Evolutionary conservation across 2,888 invertebrate genomes (phyloP), one percentile per base, ranked within the genome.

Genomic region (Dyspetes luteomarginatus): DNA sequence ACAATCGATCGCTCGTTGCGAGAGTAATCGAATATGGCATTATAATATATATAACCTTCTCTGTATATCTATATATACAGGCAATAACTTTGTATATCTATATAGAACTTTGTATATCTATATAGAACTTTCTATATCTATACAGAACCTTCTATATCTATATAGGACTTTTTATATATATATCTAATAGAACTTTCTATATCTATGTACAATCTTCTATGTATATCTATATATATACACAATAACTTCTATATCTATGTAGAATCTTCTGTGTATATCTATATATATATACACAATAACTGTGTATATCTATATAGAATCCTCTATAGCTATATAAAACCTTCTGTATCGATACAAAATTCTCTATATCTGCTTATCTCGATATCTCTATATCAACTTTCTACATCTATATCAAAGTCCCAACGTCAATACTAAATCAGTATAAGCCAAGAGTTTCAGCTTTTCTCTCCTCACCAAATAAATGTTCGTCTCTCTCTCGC

Each of bases 1-100:
- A 73, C 73, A 73, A 78, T 78, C 73, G 73, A 78, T 62, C 68
- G 45, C 24, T 56, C 67, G 55, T 68, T 45, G 48, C 26, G 55
- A 55, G 67, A 45, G 30, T 55, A 73, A 78, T 67, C 52, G 60
- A 48, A 48, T 48, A 48, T 48, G 48, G 48, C 48, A 48, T 48
- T 48, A 48, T 3, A n/a, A n/a, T n/a, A n/a, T n/a, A 36, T 5
- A 2, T 5, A 12, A 12, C n/a, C n/a, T n/a, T 12, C 36, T 36
- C 1, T 36, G 12, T 12, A 36, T 36, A 36, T 36, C 36, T 36
- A 36, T 36, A 36, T 36, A 36, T 36, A 7, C 4, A 36, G 7
- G 12, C 12, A 36, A 0, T 36, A 7, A 36, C 9, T 12, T 36
- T 12, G n/a, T n/a, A n/a, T n/a, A n/a, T n/a, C n/a, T n/a, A n/a